A percentile compares a stretch with the other conserved stretches of the same genome.
Conservation (phyloP, 2,888 invertebrate species). For the Griposia aprilina region DNA sequence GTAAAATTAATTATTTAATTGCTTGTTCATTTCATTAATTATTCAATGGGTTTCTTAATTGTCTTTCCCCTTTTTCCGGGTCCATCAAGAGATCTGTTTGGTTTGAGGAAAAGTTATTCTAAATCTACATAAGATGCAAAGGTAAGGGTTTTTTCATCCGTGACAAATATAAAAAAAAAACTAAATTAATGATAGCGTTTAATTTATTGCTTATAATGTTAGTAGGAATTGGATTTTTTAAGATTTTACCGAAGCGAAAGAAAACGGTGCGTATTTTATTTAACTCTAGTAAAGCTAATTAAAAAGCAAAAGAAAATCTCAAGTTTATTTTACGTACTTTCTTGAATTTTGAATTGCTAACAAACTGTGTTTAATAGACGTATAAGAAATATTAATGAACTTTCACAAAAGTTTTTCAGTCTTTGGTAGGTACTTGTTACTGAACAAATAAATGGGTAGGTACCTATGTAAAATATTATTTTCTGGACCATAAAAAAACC, state of each 20-base stretch:
- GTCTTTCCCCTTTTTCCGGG: not conserved
- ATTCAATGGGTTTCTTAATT: conserved; percentile 12
- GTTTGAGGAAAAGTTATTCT: conserved; percentile 10
- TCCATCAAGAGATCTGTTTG: conserved; percentile 16
- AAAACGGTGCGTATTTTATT: conserved; percentile 7
- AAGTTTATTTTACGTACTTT: conserved; percentile 27
- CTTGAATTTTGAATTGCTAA: conserved; percentile 50
- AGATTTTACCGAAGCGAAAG: not conserved
- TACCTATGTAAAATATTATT: not conserved
- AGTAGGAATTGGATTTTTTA: not conserved
- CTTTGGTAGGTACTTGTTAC: not conserved
- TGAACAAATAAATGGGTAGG: not conserved
- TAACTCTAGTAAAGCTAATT: conserved; percentile 32
- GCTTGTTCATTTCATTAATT: not conserved
- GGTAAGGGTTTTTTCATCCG: not conserved
- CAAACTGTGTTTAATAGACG: conserved; percentile 42
- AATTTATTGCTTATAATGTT: not conserved
- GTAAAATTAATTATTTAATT: conserved; percentile 3
- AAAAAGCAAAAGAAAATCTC: conserved; percentile 45
- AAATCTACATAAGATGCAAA: conserved; percentile 5
- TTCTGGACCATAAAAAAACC: not conserved
- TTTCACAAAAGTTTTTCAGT: conserved; percentile 38
- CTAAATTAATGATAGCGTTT: no score
- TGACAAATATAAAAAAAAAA: not conserved
- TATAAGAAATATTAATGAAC: conserved; percentile 52